A percentile compares a stretch with the other conserved stretches of the same genome.
Conservation (phyloP, 2,888 invertebrate genomes). For the Yponomeuta evonymella region DNA sequence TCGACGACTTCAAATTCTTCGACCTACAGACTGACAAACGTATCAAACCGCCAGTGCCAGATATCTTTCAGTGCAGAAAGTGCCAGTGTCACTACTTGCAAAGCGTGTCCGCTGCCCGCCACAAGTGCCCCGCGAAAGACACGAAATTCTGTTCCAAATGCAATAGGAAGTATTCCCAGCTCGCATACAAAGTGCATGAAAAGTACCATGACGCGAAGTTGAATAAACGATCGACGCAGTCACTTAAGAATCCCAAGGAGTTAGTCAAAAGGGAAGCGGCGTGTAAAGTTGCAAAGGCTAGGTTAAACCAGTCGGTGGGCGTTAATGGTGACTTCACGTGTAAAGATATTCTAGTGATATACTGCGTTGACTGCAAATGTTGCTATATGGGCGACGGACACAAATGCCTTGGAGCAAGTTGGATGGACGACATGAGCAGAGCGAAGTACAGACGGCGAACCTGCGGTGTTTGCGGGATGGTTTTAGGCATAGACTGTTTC, state of each 20-base stretch:
- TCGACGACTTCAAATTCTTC: conserved; percentile 1
- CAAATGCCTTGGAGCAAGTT: too few species aligned
- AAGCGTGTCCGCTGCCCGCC: background rate
- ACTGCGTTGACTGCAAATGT: too few species aligned
- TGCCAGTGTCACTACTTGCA: background rate
- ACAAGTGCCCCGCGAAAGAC: background rate
- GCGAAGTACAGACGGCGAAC: too few species aligned
- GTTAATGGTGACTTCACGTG: too few species aligned
- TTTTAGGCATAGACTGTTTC: too few species aligned
- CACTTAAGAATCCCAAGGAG: background rate
- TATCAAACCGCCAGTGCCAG: background rate
- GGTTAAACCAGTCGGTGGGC: too few species aligned
- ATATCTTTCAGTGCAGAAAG: background rate
- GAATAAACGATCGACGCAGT: background rate
- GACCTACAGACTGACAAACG: background rate
- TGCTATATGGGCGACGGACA: too few species aligned
- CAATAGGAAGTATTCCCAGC: background rate
- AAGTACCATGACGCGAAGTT: background rate
- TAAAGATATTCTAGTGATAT: too few species aligned
- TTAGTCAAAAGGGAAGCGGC: too few species aligned
- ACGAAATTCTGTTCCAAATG: background rate
- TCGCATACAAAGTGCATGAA: background rate
- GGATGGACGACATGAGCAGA: too few species aligned
- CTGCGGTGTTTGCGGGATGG: too few species aligned
- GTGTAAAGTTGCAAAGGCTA: too few species aligned